Base-by-base conservation (phyloP, 2,888 invertebrate species). In the Oegoconia quadripuncta region DNA sequence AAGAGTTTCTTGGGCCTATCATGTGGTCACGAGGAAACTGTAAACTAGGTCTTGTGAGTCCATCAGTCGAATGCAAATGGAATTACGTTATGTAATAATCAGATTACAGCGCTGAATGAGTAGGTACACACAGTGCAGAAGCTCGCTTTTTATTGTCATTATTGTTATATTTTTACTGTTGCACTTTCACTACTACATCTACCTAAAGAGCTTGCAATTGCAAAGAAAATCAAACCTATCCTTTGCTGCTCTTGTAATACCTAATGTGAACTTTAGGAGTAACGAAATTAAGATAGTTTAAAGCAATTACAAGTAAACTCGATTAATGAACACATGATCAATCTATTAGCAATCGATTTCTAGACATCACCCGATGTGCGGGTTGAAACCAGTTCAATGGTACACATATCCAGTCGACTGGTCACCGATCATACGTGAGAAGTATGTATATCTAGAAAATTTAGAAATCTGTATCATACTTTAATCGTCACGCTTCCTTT, bases 271-370 rank as follows among this genome's bases (percentile, higher is more conserved):
- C 22, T 28, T 13, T 9, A n/a, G 23, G 11, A 32, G 20, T 17
- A 13, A 31, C 18, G 15, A 29, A 6, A 14, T 9, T 5, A 22
- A 13, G 9, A 28, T 14, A 40, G 22, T n/a, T n/a, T 20, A 12
- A 35, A 14, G 28, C 30, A 34, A 14, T 23, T 2, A 5, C 22
- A 68, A 71, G 70, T 68, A 70, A 50, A 52, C 50, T 46, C 53
- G 59, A 72, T 79, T 64, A 80, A 72, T 76, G 69, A 72, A 79
- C 72, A 77, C 81, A 74, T 83, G 79, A 86, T 86, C 73, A 75
- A 73, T 68, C 76, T 79, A 78, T 74, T 81, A 75, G 81, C 78
- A 82, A 86, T 77, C 75, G 77, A 81, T 84, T 84, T 84, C 83
- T 81, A 80, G 78, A 73, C 66, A 60, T 59, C 56, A 64, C 62